Evolutionary conservation across 2,888 invertebrate species (phyloP).

Genomic region (Tetranychus piercei): DNA sequence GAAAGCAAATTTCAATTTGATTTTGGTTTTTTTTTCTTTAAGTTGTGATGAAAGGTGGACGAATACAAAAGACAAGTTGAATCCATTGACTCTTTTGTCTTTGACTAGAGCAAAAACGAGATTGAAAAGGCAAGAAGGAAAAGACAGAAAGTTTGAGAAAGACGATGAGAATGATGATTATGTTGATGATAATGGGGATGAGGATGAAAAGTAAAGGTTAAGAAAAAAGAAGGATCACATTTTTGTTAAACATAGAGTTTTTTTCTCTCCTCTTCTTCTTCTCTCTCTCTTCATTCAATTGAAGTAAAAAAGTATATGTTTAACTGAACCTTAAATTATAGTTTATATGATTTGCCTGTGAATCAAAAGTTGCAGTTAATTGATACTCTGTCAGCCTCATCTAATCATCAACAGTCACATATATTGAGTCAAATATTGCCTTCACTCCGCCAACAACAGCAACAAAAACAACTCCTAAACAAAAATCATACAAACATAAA

Average conservation of each 20-base stretch:
- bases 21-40: too few relatives aligned
- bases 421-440: not conserved
- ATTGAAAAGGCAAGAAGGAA: too few relatives aligned
- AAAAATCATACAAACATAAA: not conserved
- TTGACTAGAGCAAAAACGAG: too few relatives aligned
- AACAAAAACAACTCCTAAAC: not conserved
- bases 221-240: not conserved
- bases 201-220: not conserved
- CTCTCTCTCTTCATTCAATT: not conserved
- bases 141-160: too few relatives aligned
- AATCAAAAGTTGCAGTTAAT: not conserved
- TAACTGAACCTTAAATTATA: conserved; percentile 1
- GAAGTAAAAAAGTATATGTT: not conserved
- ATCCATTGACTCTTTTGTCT: too few relatives aligned
- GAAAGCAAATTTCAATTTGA: too few relatives aligned
- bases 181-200: not conserved
- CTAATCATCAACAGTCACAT: not conserved
- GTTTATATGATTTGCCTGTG: not conserved
- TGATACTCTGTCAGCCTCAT: not conserved
- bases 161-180: not conserved
- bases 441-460: not conserved
- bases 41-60: too few relatives aligned
- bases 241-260: not conserved
- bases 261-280: not conserved
- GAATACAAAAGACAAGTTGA: too few relatives aligned